A percentile compares a stretch with the other conserved stretches of the same genome.
These are phyloP conservation scores for Spinus pinus DNA, from an alignment of 2,797 vertebrate species.

Conservation along the genomic window DNA sequence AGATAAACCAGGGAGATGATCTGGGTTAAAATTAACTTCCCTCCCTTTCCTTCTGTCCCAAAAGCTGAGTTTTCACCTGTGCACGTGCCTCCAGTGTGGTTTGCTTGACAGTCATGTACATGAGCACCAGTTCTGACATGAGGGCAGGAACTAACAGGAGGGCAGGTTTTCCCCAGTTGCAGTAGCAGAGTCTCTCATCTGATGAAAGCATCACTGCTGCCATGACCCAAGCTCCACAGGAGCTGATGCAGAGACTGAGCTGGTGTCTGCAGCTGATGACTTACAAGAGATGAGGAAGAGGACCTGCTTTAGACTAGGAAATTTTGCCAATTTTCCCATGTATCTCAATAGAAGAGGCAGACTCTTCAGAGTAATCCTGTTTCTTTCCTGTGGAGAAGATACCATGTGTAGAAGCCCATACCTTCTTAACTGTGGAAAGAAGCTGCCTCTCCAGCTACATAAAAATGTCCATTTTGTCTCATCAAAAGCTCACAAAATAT, in stretches of 20 bases:
- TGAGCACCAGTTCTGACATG: neutral
- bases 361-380: neutral
- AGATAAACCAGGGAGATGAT: neutral
- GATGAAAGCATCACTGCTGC: neutral
- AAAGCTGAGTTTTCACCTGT: neutral
- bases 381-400: neutral
- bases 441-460: neutral
- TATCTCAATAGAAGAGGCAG: neutral
- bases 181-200: neutral
- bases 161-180: neutral
- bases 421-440: neutral
- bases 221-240: neutral
- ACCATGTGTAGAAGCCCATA: neutral
- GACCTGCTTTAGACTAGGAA: neutral
- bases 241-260: neutral
- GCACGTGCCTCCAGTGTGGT: rapidly evolving
- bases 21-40: neutral
- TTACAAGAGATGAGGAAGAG: neutral
- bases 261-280: neutral
- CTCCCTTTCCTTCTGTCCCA: neutral
- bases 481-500: neutral
- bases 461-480: neutral
- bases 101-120: neutral
- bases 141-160: neutral
- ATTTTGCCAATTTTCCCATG: neutral